Evolutionary conservation across 1,140 invertebrate genomes (phyloP).

Genomic region (Rhyzopertha dominica): DNA sequence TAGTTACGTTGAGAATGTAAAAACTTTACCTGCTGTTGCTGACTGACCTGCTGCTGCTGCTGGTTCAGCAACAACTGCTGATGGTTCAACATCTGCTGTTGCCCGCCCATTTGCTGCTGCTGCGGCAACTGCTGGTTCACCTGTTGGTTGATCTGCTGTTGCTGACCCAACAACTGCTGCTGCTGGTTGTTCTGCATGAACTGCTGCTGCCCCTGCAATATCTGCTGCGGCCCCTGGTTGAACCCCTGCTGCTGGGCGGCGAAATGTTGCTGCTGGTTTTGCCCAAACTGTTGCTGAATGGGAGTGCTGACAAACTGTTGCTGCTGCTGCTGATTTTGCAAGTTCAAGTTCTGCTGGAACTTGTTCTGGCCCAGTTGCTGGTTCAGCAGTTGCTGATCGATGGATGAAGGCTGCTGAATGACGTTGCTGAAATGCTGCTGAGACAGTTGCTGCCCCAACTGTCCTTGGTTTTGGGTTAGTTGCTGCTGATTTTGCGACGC

Average conservation of each 20-base stretch:
- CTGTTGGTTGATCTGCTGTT: constrained; percentile 19
- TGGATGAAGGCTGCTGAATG: constrained; percentile 14
- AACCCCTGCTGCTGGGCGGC: constrained; percentile 27
- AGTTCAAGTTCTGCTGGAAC: constrained; percentile 10
- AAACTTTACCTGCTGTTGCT: constrained; percentile 41
- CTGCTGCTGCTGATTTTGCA: constrained; percentile 9
- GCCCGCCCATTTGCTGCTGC: constrained; percentile 33
- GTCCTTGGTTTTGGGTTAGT: constrained; percentile 24
- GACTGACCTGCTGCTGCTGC: constrained; percentile 39
- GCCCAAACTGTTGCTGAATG: constrained; percentile 26
- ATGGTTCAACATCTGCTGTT: constrained; percentile 21
- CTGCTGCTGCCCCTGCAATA: constrained; percentile 20
- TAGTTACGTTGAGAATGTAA: no score
- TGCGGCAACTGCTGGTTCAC: constrained; percentile 33
- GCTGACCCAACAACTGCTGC: constrained; percentile 27
- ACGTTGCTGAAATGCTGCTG: constrained; percentile 19
- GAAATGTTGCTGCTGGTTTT: constrained; percentile 27
- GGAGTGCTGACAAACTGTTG: constrained; percentile 16
- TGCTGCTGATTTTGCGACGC: constrained; percentile 26
- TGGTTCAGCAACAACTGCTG: constrained; percentile 36
- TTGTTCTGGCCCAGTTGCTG: constrained; percentile 29
- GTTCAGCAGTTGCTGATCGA: constrained; percentile 25
- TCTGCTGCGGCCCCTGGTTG: constrained; percentile 22
- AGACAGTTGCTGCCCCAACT: constrained; percentile 27
- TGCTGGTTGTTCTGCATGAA: constrained; percentile 17